Percentiles rank a stretch among this genome's conserved stretches.
These are phyloP conservation scores for Aviceda subcristata DNA, from an alignment of 2,113 vertebrate species.

Conservation along the genomic window DNA sequence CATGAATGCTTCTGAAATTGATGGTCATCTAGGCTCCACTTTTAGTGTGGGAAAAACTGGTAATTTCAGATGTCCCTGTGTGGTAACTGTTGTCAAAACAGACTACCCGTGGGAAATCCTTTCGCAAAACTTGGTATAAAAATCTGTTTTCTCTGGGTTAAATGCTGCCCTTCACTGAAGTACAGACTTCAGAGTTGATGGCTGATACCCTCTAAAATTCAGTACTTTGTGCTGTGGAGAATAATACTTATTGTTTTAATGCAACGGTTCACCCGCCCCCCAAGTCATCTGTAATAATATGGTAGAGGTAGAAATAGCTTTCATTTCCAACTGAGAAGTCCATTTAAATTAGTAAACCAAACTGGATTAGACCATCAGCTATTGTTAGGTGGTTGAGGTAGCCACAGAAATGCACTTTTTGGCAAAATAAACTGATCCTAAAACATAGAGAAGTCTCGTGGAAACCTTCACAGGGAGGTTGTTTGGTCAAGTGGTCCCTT, in stretches of 20 bases:
- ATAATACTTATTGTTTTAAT: background rate
- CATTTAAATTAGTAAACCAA: background rate
- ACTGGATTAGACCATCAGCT: background rate
- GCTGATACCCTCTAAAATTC: background rate
- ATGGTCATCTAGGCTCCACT: background rate
- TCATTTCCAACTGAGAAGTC: background rate
- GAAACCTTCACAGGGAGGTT: background rate
- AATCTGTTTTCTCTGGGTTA: background rate
- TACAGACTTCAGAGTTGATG: background rate
- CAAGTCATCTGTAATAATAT: background rate
- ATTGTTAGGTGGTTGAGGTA: background rate
- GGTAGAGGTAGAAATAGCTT: background rate
- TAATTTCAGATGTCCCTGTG: background rate
- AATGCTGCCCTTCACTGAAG: background rate
- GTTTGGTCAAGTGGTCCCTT: background rate
- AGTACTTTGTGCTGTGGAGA: background rate
- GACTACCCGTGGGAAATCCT: background rate
- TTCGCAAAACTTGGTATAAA: background rate
- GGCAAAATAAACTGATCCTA: background rate
- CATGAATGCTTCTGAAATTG: background rate
- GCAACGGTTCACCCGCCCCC: background rate
- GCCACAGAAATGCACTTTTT: background rate
- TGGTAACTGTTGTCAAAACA: constrained; percentile 8
- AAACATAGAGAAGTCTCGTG: background rate
- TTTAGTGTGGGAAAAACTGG: background rate